These are phyloP conservation scores for Anneissia japonica DNA, from an alignment of 35 echinoderm and acorn worm genomes.

Conservation along the genomic window DNA sequence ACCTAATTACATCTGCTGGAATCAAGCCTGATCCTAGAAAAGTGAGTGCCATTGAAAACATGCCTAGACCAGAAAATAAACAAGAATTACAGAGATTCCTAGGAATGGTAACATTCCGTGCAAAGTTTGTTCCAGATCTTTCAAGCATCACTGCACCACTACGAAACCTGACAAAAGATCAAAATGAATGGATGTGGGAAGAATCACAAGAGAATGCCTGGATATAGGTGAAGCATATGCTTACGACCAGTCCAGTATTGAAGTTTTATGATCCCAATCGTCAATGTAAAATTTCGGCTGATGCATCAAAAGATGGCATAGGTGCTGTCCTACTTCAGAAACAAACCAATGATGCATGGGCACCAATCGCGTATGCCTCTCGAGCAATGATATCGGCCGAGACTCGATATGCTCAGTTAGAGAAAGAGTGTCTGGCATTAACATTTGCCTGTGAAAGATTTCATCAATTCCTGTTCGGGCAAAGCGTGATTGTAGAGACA, in stretches of 20 bases:
- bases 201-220: constrained; percentile 31
- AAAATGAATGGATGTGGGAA: constrained; percentile 55
- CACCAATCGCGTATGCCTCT: constrained; percentile 47
- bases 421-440: constrained; percentile 31
- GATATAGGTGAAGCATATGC: constrained; percentile 18
- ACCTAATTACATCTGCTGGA: not conserved
- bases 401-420: constrained; percentile 45
- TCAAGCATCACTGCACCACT: constrained; percentile 43
- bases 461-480: constrained; percentile 32
- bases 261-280: constrained; percentile 9
- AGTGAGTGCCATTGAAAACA: constrained; percentile 13
- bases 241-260: constrained; percentile 19
- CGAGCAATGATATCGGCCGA: constrained; percentile 28
- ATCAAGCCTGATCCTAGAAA: constrained; percentile 4
- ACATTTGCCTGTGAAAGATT: constrained; percentile 49
- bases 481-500: constrained; percentile 8
- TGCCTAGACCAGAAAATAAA: constrained; percentile 4
- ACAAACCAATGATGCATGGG: constrained; percentile 11
- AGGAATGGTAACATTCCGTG: constrained; percentile 50
- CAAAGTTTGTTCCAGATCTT: constrained; percentile 57
- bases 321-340: constrained; percentile 45
- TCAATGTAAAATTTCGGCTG: constrained; percentile 20
- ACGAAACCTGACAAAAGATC: constrained; percentile 29
- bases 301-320: constrained; percentile 33
- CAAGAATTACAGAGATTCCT: constrained; percentile 42